phyloP scores from a whole-genome alignment of 2,888 invertebrate species.

The Nomada goodeniana region DNA sequence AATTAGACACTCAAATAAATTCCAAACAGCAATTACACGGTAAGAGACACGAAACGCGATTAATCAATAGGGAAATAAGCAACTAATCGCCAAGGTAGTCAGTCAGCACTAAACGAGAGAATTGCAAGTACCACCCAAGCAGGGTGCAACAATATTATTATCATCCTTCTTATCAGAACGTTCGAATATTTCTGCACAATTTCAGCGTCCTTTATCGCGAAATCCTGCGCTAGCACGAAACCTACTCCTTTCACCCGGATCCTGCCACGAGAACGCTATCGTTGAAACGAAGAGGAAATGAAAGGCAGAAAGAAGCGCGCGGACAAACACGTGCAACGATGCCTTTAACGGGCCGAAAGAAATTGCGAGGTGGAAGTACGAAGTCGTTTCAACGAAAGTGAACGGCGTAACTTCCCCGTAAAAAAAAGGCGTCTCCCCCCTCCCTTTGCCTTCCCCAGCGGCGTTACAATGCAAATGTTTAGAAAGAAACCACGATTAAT shows the following conservation, averaged over 20 bases:
- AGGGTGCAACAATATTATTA: background rate
- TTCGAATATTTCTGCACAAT: constrained; percentile 40
- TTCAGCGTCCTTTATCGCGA: constrained; percentile 36
- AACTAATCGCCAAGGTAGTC: no score
- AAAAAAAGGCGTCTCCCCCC: background rate
- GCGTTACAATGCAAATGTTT: background rate
- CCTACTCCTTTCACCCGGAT: constrained; percentile 72
- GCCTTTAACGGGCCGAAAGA: constrained; percentile 17
- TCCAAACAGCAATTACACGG: no score
- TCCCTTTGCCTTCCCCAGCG: background rate
- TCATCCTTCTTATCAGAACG: constrained; percentile 13
- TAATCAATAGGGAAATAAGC: background rate
- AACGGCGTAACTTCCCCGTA: constrained; percentile 27
- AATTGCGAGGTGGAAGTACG: constrained; percentile 29
- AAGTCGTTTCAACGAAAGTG: constrained; percentile 44
- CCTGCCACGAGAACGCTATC: constrained; percentile 61
- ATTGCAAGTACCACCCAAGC: background rate
- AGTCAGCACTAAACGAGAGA: background rate
- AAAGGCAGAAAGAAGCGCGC: constrained; percentile 59
- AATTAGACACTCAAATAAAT: no score
- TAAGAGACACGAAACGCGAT: constrained; percentile 6
- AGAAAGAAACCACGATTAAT: constrained; percentile 16
- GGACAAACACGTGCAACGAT: constrained; percentile 41
- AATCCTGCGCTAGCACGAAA: constrained; percentile 51
- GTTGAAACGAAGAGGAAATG: constrained; percentile 66